Percentiles rank a stretch among this genome's conserved stretches.
Conservation (phyloP, 2,797 vertebrate species). For the Lepilemur ruficaudatus region DNA sequence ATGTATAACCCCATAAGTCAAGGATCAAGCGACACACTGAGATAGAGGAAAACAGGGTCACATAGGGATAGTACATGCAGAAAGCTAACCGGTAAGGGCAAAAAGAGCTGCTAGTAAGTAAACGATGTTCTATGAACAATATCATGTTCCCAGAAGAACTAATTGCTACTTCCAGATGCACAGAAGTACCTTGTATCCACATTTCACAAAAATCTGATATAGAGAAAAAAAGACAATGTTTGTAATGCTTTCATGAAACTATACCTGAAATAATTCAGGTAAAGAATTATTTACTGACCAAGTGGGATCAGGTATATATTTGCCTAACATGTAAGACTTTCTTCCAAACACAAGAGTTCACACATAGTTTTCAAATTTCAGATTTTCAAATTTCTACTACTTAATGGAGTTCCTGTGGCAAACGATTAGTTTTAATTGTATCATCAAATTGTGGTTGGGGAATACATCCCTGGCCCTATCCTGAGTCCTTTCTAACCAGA, state of each 20-base stretch:
- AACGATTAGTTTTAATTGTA: neutral
- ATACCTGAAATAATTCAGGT: neutral
- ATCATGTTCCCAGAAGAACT: conserved; percentile 36
- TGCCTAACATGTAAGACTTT: neutral
- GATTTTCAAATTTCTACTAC: neutral
- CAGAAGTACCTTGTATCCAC: neutral
- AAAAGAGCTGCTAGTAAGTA: neutral
- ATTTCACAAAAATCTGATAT: conserved; percentile 39
- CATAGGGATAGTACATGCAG: neutral
- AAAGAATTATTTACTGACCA: conserved; percentile 27
- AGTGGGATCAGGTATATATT: neutral
- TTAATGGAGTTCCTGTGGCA: neutral
- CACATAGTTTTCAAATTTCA: neutral
- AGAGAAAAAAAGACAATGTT: conserved; percentile 3
- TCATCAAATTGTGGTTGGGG: neutral
- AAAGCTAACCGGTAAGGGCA: neutral
- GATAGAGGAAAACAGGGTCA: neutral
- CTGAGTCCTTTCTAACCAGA: neutral
- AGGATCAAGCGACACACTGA: conserved; percentile 22
- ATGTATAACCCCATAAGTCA: conserved; percentile 11
- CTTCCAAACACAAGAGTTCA: conserved; percentile 5
- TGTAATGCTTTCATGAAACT: conserved; percentile 5
- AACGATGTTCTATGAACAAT: conserved; percentile 12
- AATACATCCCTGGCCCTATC: neutral
- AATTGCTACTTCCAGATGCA: conserved; percentile 37